Base-by-base conservation (phyloP, 2,888 invertebrate species). In the Mellilla xanthometata region DNA sequence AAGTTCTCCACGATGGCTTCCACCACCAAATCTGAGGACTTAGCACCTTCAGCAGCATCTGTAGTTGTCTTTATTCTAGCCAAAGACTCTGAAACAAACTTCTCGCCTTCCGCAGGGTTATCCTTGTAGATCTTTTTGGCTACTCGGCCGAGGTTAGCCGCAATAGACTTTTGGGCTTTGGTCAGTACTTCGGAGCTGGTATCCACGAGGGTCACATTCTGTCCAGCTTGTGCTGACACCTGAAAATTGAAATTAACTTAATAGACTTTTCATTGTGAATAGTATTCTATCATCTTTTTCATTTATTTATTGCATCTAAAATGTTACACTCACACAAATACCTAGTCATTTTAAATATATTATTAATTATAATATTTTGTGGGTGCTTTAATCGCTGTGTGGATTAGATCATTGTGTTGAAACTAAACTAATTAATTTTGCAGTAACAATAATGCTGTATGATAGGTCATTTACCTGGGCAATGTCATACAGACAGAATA, bases 1-100 rank as follows among this genome's bases (percentile, higher is more conserved):
- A 97, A 82, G 68, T 96, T 96, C 76, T 97, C 97, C 5, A 96
- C 93, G 66, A 97, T 95, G 5, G 97, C 97, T 82, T 97, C 97
- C 8, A 97, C 92, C 2, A 97, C 94, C 43, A 97, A 76, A 78
- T 96, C 91, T 0, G 94, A 89, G 11, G 91, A 82, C 71, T 92
- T 91, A 0, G 93, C 94, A 8, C 93, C 91, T 24, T 87, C 90
- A 0, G 80, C 76, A 1, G 93, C 72, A 67, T 93, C 91, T 0
- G 93, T 92, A 0, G 92, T 85, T 1, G 91, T 91, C 51, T 90
- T 91, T 34, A 96, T 89, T 28, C 93, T 90, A 3, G 81, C 80
- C 44, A 49, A 73, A 38, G 94, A 86, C 10, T 93, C 92, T 0
- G 87, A 68, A 1, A 95, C 88, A 75, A 95, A 96, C 59, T 91